Evolutionary conservation across 2,888 invertebrate species (phyloP), one percentile per base, ranked within the genome.

Genomic region (Luperina nickerlii): DNA sequence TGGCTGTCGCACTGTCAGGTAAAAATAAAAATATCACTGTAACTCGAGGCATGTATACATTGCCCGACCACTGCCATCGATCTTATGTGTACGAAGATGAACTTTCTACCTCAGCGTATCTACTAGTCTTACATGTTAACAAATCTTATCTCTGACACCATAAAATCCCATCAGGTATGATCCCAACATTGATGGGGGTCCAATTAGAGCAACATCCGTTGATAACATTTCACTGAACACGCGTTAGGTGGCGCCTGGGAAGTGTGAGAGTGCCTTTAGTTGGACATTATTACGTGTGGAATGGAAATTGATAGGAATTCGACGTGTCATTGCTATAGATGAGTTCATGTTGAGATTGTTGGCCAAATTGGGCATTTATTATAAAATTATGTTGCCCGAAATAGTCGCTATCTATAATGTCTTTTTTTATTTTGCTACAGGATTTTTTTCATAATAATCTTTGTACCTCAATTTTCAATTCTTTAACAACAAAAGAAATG

Each of bases 151-250:
- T 84, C 38, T 73, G 67, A 83, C 90, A 86, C 83, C 87, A 79
- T 84, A 80, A 87, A 83, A 85, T 82, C 83, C 76, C 85, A 82
- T 83, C 84, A 84, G 78, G 78, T 87, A 78, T 73, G 68, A 67
- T 76, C 83, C 79, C 84, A 83, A 84, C 89, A 82, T 85, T 88
- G 90, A 89, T 90, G 93, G 94, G 92, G 94, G 94, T 94, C 94
- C 93, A 94, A 95, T 95, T 95, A 95, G 89, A 89, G 90, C 90
- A 92, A 89, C 92, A 93, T 93, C 92, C 90, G 89, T 86, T 89
- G 91, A 91, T 93, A 93, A 93, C 92, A 92, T 90, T 86, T 90
- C 92, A 93, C 67, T 90, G 92, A 90, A 87, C 90, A 87, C 91
- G 89, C 86, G 91, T 92, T 91, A 90, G 88, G 89, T 92, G 94